phyloP scores from a whole-genome alignment of 2,113 vertebrate genomes.

The Nematolebias whitei region DNA sequence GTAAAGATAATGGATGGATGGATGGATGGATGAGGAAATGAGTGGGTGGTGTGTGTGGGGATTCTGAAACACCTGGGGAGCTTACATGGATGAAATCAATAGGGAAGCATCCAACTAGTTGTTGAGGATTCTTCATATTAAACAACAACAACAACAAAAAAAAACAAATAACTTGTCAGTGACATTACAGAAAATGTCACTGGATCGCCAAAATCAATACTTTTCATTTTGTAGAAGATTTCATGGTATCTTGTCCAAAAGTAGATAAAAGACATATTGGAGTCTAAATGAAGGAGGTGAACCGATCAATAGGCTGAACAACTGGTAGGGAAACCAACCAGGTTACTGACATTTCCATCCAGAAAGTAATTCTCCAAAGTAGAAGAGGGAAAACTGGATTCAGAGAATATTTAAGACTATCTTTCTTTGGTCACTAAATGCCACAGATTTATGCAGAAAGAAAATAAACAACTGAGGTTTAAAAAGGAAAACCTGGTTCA shows the following conservation, averaged over 20 bases:
- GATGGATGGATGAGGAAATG: too few species aligned
- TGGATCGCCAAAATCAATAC: slow-evolving; percentile 14
- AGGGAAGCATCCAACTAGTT: neutral
- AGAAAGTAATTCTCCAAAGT: slow-evolving; percentile 2
- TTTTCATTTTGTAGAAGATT: slow-evolving; percentile 6
- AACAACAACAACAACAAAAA: slow-evolving; percentile 11
- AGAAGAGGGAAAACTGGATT: neutral
- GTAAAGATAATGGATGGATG: neutral
- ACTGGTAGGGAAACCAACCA: slow-evolving; percentile 2
- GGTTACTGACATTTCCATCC: slow-evolving; percentile 8
- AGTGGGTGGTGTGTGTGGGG: neutral
- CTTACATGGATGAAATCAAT: neutral
- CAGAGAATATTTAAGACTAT: slow-evolving; percentile 24
- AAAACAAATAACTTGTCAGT: slow-evolving; percentile 1
- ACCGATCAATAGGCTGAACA: slow-evolving; percentile 16
- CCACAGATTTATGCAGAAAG: slow-evolving; percentile 38
- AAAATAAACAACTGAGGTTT: slow-evolving; percentile 38
- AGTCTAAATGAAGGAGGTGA: slow-evolving; percentile 4
- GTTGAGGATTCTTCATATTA: neutral
- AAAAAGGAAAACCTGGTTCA: slow-evolving; percentile 40
- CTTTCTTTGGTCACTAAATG: slow-evolving; percentile 31
- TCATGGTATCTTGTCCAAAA: neutral
- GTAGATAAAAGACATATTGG: slow-evolving; percentile 15
- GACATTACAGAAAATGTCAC: neutral
- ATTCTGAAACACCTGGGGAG: neutral